Base-by-base conservation (phyloP, 2,888 invertebrate species). In the Lithophane ornitopus region DNA sequence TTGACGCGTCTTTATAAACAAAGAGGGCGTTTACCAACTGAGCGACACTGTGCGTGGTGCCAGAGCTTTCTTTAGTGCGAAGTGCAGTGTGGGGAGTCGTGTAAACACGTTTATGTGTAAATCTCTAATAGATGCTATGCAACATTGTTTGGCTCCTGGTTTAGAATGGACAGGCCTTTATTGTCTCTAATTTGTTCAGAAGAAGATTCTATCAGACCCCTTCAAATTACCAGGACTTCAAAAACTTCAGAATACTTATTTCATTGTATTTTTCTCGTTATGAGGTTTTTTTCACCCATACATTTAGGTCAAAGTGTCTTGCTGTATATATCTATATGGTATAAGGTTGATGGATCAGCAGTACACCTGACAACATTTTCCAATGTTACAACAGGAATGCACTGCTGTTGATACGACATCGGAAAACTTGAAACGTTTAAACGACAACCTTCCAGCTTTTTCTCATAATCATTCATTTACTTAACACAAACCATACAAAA, bases 1-100 rank as follows among this genome's bases (percentile, higher is more conserved):
- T 92, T 88, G 86, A 81, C 39, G 76, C 81, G 76, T 82, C 85
- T 87, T 85, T 82, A 76, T 86, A 88, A 87, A 87, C 85, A 87
- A 79, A 78, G 73, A 44, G 70, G 75, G 78, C 70, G 84, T 84
- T 78, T 87, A 80, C 84, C 88, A 82, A 69, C 62, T 77, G 54
- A 81, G 39, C 62, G 78, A 81, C 84, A 85, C 86, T 39, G 86
- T 81, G 83, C 70, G 68, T 61, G 16, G 44, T 74, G 34, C 68
- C 70, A 74, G 77, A 70, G 72, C 66, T 77, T 82, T 80, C 74
- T 59, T 78, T 74, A 81, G 62, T 73, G 79, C 66, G 67, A 71
- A 77, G 74, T 77, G 68, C 72, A 76, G 73, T 81, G 80, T 56
- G 69, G 66, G 26, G 46, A 66, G 58, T 34, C 39, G 39, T 71